Percentiles rank a stretch among this genome's conserved stretches.
phyloP scores from a whole-genome alignment of 2,797 vertebrate species.

The Psittacula derbiana region DNA sequence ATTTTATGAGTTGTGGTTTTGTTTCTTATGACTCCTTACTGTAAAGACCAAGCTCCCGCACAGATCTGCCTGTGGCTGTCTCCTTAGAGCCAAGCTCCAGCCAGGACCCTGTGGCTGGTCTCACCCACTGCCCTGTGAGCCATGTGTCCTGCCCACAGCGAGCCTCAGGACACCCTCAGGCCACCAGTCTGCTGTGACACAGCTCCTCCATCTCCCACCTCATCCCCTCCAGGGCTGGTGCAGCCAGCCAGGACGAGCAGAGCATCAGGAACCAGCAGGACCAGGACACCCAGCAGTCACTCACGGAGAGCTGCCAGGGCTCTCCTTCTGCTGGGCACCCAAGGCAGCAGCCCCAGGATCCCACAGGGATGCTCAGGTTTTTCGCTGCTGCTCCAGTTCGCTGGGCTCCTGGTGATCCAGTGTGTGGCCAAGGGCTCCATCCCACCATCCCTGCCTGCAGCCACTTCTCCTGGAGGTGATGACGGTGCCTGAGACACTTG shows the following conservation, averaged over 20 bases:
- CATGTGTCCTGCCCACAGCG: accelerated
- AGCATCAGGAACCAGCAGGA: background rate
- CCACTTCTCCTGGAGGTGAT: background rate
- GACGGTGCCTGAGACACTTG: background rate
- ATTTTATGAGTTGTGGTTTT: background rate
- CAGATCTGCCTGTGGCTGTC: background rate
- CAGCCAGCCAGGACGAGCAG: background rate
- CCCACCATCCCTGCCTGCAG: background rate
- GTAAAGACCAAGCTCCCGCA: background rate
- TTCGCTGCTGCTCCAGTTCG: background rate
- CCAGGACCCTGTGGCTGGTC: background rate
- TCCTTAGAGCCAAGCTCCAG: background rate
- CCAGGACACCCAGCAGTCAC: background rate
- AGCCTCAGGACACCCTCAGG: background rate
- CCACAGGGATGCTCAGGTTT: background rate
- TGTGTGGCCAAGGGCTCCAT: accelerated
- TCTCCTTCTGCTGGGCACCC: background rate
- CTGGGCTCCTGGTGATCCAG: background rate
- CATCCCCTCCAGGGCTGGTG: background rate
- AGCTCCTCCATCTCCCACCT: accelerated
- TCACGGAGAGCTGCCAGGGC: background rate
- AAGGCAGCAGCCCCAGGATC: background rate
- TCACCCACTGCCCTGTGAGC: background rate
- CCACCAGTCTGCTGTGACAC: background rate
- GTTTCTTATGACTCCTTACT: background rate